Conservation (phyloP, 2,113 vertebrate species). For the Excalfactoria chinensis region DNA sequence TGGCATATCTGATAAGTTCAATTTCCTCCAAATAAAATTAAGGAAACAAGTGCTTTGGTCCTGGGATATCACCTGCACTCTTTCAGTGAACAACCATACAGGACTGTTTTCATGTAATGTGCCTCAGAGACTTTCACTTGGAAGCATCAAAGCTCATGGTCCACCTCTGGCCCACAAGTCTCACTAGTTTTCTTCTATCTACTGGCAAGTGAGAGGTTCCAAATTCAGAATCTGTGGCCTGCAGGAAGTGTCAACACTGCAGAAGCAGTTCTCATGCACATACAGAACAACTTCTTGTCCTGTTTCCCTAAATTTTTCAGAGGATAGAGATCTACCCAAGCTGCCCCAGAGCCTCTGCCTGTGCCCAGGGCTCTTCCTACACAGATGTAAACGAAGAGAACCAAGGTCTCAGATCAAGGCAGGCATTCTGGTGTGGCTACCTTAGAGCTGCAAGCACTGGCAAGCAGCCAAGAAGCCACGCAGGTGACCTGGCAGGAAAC, state of each 20-base stretch:
- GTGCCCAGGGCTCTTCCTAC: not conserved
- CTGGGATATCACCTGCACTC: not conserved
- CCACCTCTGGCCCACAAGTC: not conserved
- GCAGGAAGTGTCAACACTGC: not conserved
- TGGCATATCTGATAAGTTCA: not conserved
- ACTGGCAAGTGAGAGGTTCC: not conserved
- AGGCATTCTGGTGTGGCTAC: constrained; percentile 18
- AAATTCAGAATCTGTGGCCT: not conserved
- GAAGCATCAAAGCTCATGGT: not conserved
- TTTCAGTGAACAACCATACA: not conserved
- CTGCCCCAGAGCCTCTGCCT: not conserved
- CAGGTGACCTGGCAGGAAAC: constrained; percentile 75
- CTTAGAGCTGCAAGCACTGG: constrained; percentile 4
- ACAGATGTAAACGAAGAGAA: not conserved
- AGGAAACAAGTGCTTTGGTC: not conserved
- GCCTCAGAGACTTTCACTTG: not conserved
- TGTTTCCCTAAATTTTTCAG: not conserved
- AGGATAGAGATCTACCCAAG: not conserved
- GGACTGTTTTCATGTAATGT: not conserved
- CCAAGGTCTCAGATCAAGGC: not conserved
- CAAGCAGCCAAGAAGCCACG: constrained; percentile 55
- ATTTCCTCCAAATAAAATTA: not conserved
- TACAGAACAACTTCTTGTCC: not conserved
- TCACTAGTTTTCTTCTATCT: not conserved
- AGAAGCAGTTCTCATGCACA: not conserved